Conservation (phyloP, 2,113 vertebrate genomes). For the Tetraodon nigroviridis region DNA sequence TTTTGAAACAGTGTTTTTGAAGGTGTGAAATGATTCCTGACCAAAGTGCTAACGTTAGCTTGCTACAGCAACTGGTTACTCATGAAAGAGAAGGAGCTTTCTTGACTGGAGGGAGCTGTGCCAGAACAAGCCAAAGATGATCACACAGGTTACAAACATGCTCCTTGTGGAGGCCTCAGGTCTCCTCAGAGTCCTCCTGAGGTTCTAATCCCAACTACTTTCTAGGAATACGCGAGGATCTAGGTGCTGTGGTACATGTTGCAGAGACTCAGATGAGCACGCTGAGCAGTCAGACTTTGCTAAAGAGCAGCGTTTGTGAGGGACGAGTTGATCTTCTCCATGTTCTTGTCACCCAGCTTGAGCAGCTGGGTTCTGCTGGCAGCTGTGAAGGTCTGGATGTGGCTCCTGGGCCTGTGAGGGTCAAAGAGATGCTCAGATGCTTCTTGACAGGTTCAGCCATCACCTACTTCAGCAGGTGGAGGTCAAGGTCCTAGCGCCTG, state of each 20-base stretch:
- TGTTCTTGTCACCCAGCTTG: background rate
- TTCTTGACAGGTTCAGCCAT: background rate
- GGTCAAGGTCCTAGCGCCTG: conserved; percentile 1
- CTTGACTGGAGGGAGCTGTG: too few relatives aligned
- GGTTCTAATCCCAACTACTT: background rate
- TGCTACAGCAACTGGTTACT: too few relatives aligned
- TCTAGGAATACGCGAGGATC: background rate
- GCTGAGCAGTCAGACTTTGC: too few relatives aligned
- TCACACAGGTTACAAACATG: too few relatives aligned
- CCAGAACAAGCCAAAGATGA: too few relatives aligned
- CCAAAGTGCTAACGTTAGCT: too few relatives aligned
- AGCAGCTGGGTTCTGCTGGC: conserved; percentile 17
- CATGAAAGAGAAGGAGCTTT: too few relatives aligned
- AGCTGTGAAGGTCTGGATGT: conserved; percentile 34
- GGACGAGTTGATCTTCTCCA: too few relatives aligned
- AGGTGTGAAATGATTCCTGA: too few relatives aligned
- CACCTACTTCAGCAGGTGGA: too few relatives aligned
- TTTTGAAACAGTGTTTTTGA: background rate
- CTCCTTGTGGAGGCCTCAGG: too few relatives aligned
- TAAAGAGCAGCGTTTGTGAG: too few relatives aligned
- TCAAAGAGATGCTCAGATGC: conserved; percentile 55
- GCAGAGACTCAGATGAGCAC: background rate
- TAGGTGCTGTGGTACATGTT: background rate
- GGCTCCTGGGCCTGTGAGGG: conserved; percentile 36
- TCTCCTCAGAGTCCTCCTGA: background rate